Evolutionary conservation across 2,113 vertebrate genomes (phyloP).

Genomic region (Nothoprocta pentlandii): DNA sequence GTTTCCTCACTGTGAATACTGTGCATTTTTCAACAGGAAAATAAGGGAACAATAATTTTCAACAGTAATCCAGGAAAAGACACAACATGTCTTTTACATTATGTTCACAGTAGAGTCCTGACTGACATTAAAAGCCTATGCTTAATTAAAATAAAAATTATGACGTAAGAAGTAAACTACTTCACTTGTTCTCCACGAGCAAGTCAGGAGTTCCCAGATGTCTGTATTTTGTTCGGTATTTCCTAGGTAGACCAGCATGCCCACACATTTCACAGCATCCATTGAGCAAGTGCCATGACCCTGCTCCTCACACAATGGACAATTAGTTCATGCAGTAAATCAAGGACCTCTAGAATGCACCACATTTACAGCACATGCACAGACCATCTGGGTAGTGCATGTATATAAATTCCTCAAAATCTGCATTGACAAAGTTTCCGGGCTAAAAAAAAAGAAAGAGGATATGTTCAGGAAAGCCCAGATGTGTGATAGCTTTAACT

Average conservation of each 20-base stretch:
- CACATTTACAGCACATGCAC: slow-evolving; percentile 1
- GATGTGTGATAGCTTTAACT: background rate
- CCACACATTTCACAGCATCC: background rate
- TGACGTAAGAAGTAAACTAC: background rate
- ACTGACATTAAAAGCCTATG: background rate
- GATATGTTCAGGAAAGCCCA: slow-evolving; percentile 5
- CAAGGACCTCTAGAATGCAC: background rate
- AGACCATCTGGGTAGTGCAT: slow-evolving; percentile 34
- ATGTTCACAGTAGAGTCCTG: background rate
- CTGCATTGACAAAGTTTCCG: background rate
- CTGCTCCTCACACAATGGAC: background rate
- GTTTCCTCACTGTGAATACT: background rate
- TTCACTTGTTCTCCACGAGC: background rate
- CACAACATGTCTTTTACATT: background rate
- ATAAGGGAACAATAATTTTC: background rate
- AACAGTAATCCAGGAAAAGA: background rate
- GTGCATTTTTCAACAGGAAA: background rate
- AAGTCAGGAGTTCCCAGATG: background rate
- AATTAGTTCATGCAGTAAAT: slow-evolving; percentile 31
- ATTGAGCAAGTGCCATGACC: background rate
- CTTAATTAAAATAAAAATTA: background rate
- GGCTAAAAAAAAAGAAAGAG: background rate
- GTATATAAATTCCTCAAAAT: background rate
- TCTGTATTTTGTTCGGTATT: background rate
- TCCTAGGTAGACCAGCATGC: background rate